Conservation (phyloP, 2,113 vertebrate genomes). For the Clarias magur region DNA sequence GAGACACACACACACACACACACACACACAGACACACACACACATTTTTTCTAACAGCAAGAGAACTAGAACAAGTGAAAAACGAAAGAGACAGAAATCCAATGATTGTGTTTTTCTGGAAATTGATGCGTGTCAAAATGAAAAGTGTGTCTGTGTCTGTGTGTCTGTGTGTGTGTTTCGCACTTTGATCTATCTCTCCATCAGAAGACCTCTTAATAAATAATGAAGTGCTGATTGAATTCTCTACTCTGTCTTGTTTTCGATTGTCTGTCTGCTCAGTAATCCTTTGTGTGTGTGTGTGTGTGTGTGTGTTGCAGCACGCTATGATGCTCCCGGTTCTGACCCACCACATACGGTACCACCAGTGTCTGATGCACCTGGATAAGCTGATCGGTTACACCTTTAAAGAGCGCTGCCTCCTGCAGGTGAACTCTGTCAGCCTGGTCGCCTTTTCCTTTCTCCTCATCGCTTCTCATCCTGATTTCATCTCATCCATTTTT, state of each 20-base stretch:
- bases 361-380: slow-evolving; percentile 97
- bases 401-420: slow-evolving; percentile 93
- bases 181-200: slow-evolving; percentile 70
- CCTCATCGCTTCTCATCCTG: too few relatives aligned
- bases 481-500: not conserved
- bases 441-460: not conserved
- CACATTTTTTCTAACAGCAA: slow-evolving; percentile 1
- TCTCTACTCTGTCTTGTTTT: slow-evolving; percentile 53
- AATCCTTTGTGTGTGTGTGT: not conserved
- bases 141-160: not conserved
- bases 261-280: slow-evolving; percentile 20
- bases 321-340: slow-evolving; percentile 99
- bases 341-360: slow-evolving; percentile 99
- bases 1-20: slow-evolving; percentile 29
- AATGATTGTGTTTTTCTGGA: not conserved
- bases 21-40: not conserved
- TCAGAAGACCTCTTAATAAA: slow-evolving; percentile 72
- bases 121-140: slow-evolving; percentile 48
- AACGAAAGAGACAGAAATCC: not conserved
- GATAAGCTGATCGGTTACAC: slow-evolving; percentile 92
- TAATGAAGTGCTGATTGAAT: slow-evolving; percentile 74
- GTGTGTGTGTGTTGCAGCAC: slow-evolving; percentile 74
- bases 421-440: slow-evolving; percentile 81
- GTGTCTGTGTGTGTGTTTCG: slow-evolving; percentile 48
- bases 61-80: not conserved